Percentiles rank a stretch among this genome's conserved stretches.
Evolutionary conservation across 2,888 invertebrate genomes (phyloP).

Genomic region (Saturnia pavonia): DNA sequence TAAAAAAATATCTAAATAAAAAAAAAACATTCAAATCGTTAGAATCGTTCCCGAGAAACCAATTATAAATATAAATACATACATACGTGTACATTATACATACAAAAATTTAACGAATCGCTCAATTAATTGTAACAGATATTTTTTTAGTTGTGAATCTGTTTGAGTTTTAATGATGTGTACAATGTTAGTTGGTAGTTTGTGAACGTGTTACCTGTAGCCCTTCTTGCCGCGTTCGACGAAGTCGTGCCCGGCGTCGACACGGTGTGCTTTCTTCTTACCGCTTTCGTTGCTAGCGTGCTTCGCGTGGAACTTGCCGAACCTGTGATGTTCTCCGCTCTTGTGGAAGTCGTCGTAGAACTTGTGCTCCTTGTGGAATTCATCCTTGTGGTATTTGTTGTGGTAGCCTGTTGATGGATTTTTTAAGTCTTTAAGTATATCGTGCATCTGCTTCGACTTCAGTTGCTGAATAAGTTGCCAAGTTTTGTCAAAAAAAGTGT

Average conservation of each 20-base stretch:
- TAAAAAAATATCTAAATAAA: too few species aligned
- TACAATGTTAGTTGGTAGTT: too few species aligned
- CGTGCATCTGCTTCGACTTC: background rate
- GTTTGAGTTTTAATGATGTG: background rate
- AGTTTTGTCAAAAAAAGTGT: too few species aligned
- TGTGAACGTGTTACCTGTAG: conserved; percentile 53
- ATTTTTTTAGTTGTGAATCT: too few species aligned
- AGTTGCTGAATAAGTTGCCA: too few species aligned
- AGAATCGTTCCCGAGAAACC: too few species aligned
- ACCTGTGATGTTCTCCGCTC: conserved; percentile 86
- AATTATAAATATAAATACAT: too few species aligned
- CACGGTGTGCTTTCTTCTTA: conserved; percentile 85
- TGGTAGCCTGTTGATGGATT: conserved; percentile 80
- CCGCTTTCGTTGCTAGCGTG: conserved; percentile 84
- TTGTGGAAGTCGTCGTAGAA: conserved; percentile 89
- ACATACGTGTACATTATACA: too few species aligned
- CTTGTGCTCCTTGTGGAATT: conserved; percentile 89
- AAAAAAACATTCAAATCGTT: too few species aligned
- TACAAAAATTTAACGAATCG: too few species aligned
- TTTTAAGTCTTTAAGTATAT: background rate
- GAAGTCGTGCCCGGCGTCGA: conserved; percentile 83
- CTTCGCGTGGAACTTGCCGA: conserved; percentile 85
- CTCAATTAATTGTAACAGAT: too few species aligned
- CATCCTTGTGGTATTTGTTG: conserved; percentile 90
- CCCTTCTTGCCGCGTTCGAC: conserved; percentile 85